Base-by-base conservation (phyloP, 1,140 invertebrate species). In the Bombus confusus region DNA sequence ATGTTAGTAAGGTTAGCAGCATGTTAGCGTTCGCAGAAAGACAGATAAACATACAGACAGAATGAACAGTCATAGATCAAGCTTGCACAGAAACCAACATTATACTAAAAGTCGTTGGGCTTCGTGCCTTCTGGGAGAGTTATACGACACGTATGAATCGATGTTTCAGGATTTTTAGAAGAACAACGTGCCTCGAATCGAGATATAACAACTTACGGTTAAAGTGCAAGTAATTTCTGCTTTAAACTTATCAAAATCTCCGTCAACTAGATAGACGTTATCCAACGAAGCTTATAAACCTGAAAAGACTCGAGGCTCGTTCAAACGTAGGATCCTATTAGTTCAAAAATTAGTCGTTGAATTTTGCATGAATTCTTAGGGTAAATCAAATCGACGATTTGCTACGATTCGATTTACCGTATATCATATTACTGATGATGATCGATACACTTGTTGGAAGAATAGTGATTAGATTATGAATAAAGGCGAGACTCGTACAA, bases 21-120 rank as follows among this genome's bases (percentile, higher is more conserved):
- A 86, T 93, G 88, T 92, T 88, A 91, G 89, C 92, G 86, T 92
- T 87, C 91, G 90, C 88, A 93, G 86, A 89, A 91, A 31, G 88
- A 92, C 83, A 93, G 79, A 91, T 87, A 91, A 82, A 93, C 83
- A 92, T 88, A 93, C 89, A 92, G 88, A 92, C 74, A 91, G 90
- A 91, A 89, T 89, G 75, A 43, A 91, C 86, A 68, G 34, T 68
- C 34, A 91, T 74, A 90, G 75, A 90, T 89, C 79, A 93, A 92
- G 92, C 93, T 92, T 83, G 88, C 90, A 91, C 81, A 89, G 64
- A 92, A 81, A 92, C 79, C 83, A 92, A 88, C 85, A 82, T 71
- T 80, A 73, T 83, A 76, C 73, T 88, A 86, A 89, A 52, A 73
- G 43, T 79, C 28, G 57, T 74, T 57, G 74, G 43, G 47, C 74